phyloP scores from a whole-genome alignment of 2,113 vertebrate genomes.

The Chionodraco myersi region DNA sequence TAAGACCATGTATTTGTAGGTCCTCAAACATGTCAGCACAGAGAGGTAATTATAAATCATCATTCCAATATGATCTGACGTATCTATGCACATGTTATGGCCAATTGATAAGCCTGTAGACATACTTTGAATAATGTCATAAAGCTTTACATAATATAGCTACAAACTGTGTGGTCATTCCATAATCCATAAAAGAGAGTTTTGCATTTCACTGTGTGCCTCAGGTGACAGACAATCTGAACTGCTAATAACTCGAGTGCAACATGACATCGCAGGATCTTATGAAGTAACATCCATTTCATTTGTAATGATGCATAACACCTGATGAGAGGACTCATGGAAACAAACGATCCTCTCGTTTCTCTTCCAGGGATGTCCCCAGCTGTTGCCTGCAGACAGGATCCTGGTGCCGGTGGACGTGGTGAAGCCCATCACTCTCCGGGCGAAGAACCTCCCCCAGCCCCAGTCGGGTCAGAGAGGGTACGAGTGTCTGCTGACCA shows the following conservation, averaged over 20 bases:
- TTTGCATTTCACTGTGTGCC: background rate
- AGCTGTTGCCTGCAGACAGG: conserved; percentile 91
- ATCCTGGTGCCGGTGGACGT: conserved; percentile 96
- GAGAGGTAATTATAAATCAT: background rate
- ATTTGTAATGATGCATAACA: conserved; percentile 13
- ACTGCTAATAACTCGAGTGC: background rate
- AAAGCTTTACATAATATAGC: background rate
- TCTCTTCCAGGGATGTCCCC: conserved; percentile 91
- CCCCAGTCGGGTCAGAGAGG: conserved; percentile 97
- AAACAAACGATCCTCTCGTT: background rate
- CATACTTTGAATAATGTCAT: background rate
- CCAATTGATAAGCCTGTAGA: background rate
- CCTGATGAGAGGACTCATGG: background rate
- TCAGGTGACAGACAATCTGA: background rate
- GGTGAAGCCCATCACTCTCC: conserved; percentile 95
- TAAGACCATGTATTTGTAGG: background rate
- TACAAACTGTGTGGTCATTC: background rate
- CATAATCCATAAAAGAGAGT: background rate
- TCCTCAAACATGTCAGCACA: background rate
- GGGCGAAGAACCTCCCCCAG: conserved; percentile 97
- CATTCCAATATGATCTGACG: background rate
- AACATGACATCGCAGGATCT: background rate
- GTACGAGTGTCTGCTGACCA: conserved; percentile 94
- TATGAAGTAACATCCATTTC: background rate
- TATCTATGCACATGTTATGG: background rate